These are phyloP conservation scores for Triops longicaudatus DNA, from an alignment of 1,140 invertebrate species.

Conservation along the genomic window DNA sequence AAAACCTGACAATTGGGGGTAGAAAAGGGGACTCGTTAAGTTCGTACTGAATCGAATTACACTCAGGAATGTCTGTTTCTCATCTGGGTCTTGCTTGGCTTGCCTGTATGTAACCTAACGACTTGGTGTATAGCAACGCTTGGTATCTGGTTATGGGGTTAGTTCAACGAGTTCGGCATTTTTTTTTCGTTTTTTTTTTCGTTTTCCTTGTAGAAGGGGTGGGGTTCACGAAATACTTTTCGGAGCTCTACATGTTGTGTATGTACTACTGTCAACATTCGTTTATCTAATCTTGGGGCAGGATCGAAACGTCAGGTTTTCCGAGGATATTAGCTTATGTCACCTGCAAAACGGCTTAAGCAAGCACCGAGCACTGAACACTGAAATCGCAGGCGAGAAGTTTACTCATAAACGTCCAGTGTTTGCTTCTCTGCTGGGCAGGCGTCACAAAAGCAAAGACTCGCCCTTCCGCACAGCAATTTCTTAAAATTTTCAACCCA, in stretches of 20 bases:
- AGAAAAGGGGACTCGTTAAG: not conserved
- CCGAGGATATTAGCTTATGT: not conserved
- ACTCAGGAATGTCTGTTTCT: not conserved
- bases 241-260: not conserved
- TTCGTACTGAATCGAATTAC: not conserved
- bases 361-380: no score
- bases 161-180: not conserved
- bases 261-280: not conserved
- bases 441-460: not conserved
- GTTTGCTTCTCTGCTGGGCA: not conserved
- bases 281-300: not conserved
- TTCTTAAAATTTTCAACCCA: not conserved
- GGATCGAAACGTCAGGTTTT: not conserved
- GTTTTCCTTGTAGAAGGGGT: no score
- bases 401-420: not conserved
- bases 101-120: not conserved
- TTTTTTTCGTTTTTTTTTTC: not conserved
- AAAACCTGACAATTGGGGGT: not conserved
- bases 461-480: not conserved
- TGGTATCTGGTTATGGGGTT: not conserved
- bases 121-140: not conserved
- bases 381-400: not conserved
- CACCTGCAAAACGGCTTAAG: not conserved
- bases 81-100: not conserved
- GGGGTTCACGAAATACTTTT: no score